Conservation (phyloP, 2,113 vertebrate genomes). For the Pionites leucogaster region DNA sequence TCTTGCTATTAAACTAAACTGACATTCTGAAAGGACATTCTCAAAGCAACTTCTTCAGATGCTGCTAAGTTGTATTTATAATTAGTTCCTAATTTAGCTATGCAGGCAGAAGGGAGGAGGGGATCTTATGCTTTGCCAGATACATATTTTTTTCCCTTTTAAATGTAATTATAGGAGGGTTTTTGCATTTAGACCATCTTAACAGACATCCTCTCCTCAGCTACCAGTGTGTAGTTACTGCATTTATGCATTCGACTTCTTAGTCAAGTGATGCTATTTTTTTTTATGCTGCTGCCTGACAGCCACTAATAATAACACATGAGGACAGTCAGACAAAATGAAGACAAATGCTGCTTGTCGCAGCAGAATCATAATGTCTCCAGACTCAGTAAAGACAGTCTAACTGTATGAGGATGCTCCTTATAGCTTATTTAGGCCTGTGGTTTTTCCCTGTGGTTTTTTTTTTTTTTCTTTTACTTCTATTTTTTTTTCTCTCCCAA, state of each 20-base stretch:
- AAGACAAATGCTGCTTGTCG: slow-evolving; percentile 95
- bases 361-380: slow-evolving; percentile 94
- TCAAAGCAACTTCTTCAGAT: slow-evolving; percentile 67
- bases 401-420: slow-evolving; percentile 86
- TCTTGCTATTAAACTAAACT: slow-evolving; percentile 75
- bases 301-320: slow-evolving; percentile 99
- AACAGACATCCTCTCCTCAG: slow-evolving; percentile 66
- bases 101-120: slow-evolving; percentile 62
- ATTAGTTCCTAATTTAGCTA: slow-evolving; percentile 72
- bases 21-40: slow-evolving; percentile 72
- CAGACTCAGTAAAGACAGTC: slow-evolving; percentile 84
- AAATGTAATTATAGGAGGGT: slow-evolving; percentile 61
- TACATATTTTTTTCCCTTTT: slow-evolving; percentile 49
- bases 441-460: slow-evolving; percentile 74
- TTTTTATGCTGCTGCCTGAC: slow-evolving; percentile 84
- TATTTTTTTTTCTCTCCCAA: slow-evolving; percentile 15
- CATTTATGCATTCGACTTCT: slow-evolving; percentile 86
- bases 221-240: slow-evolving; percentile 74
- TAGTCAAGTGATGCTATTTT: slow-evolving; percentile 87
- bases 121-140: slow-evolving; percentile 66
- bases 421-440: slow-evolving; percentile 86
- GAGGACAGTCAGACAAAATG: slow-evolving; percentile 98
- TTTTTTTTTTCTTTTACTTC: neutral
- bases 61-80: slow-evolving; percentile 75
- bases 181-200: slow-evolving; percentile 68